phyloP scores from a whole-genome alignment of 2,888 invertebrate genomes.

The Lysandra bellargus region DNA sequence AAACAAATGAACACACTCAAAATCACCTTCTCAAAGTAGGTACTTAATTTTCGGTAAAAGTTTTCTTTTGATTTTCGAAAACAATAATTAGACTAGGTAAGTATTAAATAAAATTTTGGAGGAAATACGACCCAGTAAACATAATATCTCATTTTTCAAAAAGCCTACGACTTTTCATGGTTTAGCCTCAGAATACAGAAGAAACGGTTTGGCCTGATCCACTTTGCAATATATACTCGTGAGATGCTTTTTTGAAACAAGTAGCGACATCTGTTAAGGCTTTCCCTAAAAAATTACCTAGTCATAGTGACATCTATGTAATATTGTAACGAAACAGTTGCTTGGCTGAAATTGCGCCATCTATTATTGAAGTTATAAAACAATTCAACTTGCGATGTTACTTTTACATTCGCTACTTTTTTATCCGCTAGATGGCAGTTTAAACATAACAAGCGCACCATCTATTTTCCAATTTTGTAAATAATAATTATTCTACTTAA shows the following conservation, averaged over 20 bases:
- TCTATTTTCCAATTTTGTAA: background rate
- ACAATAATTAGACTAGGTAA: too few species aligned
- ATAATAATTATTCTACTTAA: background rate
- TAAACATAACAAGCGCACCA: background rate
- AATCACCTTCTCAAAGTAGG: too few species aligned
- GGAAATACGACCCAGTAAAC: too few species aligned
- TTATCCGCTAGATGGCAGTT: background rate
- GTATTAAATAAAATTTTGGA: background rate
- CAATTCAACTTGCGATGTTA: background rate
- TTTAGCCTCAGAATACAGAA: too few species aligned
- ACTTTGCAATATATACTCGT: too few species aligned
- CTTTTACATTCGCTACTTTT: background rate
- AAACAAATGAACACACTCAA: too few species aligned
- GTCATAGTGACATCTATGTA: conserved; percentile 15
- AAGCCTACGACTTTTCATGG: too few species aligned
- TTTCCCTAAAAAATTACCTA: background rate
- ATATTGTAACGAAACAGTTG: background rate
- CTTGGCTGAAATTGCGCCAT: conserved; percentile 25
- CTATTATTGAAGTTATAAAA: background rate
- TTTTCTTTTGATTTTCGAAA: background rate
- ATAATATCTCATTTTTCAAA: background rate
- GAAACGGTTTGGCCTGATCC: too few species aligned
- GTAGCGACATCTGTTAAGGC: conserved; percentile 35
- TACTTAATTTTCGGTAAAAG: too few species aligned
- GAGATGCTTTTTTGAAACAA: conserved; percentile 3